phyloP scores from a whole-genome alignment of 2,113 vertebrate genomes.

The Serinus canaria region DNA sequence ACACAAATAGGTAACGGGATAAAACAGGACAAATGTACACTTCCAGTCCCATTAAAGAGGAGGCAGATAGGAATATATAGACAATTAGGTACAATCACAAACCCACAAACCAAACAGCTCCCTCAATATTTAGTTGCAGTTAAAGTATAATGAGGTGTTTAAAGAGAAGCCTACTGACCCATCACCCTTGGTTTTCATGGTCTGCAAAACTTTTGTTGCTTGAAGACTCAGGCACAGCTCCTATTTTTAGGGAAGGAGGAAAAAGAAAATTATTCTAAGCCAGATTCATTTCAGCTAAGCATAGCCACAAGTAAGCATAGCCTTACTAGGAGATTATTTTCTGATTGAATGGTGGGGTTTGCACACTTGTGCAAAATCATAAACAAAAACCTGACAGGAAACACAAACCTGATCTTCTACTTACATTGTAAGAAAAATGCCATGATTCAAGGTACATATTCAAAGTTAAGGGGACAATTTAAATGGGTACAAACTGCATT shows the following conservation, averaged over 20 bases:
- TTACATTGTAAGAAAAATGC: not conserved
- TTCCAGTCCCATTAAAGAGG: not conserved
- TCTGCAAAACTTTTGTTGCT: not conserved
- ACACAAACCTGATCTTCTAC: not conserved
- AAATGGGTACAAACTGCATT: not conserved
- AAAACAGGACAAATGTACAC: not conserved
- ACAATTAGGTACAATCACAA: not conserved
- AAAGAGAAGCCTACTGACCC: not conserved
- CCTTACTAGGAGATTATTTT: not conserved
- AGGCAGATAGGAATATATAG: not conserved
- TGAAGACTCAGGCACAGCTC: not conserved
- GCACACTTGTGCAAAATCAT: not conserved
- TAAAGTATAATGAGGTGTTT: not conserved
- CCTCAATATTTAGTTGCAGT: not conserved
- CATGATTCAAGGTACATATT: not conserved
- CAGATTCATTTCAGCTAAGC: not conserved
- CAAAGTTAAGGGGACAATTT: not conserved
- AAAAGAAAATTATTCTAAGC: not conserved
- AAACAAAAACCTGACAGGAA: not conserved
- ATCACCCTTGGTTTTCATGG: not conserved
- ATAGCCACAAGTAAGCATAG: rapidly evolving
- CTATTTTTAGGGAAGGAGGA: rapidly evolving
- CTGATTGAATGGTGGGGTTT: not conserved
- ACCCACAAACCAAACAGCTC: not conserved
- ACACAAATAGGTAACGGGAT: not conserved